Percentiles rank a stretch among this genome's conserved stretches.
Conservation (phyloP, 2,888 invertebrate genomes). For the Lasioglossum figueresi region DNA sequence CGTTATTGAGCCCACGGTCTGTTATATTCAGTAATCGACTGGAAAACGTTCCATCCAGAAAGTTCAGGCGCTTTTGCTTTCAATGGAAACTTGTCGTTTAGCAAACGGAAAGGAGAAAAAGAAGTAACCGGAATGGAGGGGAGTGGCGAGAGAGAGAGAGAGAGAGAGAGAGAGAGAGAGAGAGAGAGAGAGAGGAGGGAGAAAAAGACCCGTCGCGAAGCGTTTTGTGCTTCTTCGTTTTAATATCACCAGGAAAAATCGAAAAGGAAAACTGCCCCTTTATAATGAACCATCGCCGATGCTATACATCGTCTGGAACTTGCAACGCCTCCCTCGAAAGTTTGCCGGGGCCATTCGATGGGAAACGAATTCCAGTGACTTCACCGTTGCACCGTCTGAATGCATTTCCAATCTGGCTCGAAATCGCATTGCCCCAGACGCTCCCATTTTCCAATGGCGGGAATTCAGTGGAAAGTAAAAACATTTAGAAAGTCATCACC, state of each 20-base stretch:
- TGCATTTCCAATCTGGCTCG: slow-evolving; percentile 56
- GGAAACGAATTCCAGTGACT: slow-evolving; percentile 55
- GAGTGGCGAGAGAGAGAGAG: background rate
- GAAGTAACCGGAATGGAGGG: background rate
- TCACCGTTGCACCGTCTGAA: slow-evolving; percentile 41
- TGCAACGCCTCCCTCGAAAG: slow-evolving; percentile 49
- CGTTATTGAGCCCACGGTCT: slow-evolving; percentile 17
- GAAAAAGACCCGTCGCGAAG: background rate
- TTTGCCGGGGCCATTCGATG: slow-evolving; percentile 39
- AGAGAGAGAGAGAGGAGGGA: background rate
- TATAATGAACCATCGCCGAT: slow-evolving; percentile 46
- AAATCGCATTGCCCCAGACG: slow-evolving; percentile 56
- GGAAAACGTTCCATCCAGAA: slow-evolving; percentile 36
- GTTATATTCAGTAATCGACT: slow-evolving; percentile 45
- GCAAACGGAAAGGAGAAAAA: slow-evolving; percentile 2
- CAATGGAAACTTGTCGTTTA: slow-evolving; percentile 29
- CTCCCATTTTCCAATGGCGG: slow-evolving; percentile 53
- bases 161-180: background rate
- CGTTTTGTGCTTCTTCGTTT: slow-evolving; percentile 23
- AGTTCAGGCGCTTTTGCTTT: slow-evolving; percentile 24
- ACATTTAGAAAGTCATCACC: slow-evolving; percentile 30
- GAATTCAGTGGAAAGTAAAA: slow-evolving; percentile 39
- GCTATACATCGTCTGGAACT: slow-evolving; percentile 52
- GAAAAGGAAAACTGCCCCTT: slow-evolving; percentile 22
- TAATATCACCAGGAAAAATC: slow-evolving; percentile 48